Percentiles rank a stretch among this genome's conserved stretches.
Conservation (phyloP, 2,113 vertebrate species). For the Erpornis zantholeuca region DNA sequence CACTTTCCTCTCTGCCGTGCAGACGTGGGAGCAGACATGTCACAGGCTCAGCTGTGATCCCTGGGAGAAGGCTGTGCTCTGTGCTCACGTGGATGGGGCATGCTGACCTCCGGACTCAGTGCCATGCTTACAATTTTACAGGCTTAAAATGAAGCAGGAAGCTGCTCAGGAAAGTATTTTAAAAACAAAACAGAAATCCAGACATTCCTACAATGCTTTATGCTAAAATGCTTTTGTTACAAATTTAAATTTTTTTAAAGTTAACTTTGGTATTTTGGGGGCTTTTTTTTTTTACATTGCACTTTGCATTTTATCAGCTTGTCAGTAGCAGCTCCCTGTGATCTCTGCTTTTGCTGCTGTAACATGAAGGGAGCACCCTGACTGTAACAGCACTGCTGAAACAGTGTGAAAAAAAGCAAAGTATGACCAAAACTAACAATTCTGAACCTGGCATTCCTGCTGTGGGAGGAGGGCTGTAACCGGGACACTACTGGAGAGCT, state of each 20-base stretch:
- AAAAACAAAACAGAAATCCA: not conserved
- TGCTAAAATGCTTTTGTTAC: not conserved
- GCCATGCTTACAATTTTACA: not conserved
- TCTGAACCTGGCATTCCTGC: not conserved
- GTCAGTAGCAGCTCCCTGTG: not conserved
- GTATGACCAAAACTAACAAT: not conserved
- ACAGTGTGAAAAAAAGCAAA: not conserved
- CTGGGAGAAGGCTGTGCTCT: not conserved
- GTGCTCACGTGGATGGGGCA: not conserved
- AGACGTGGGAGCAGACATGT: not conserved
- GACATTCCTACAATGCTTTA: not conserved
- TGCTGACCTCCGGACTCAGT: not conserved
- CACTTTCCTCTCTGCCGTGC: not conserved
- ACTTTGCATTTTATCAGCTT: not conserved
- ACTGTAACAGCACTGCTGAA: not conserved
- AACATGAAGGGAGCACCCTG: accelerated
- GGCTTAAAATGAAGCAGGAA: not conserved
- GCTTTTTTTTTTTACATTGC: not conserved
- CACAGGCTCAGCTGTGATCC: not conserved
- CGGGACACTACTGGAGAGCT: not conserved
- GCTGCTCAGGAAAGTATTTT: not conserved
- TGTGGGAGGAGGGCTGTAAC: constrained; percentile 5
- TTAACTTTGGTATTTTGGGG: not conserved
- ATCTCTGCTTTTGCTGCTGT: not conserved
- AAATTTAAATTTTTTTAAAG: not conserved